Base-by-base conservation (phyloP, 2,888 invertebrate species). In the Pandemis corylana region DNA sequence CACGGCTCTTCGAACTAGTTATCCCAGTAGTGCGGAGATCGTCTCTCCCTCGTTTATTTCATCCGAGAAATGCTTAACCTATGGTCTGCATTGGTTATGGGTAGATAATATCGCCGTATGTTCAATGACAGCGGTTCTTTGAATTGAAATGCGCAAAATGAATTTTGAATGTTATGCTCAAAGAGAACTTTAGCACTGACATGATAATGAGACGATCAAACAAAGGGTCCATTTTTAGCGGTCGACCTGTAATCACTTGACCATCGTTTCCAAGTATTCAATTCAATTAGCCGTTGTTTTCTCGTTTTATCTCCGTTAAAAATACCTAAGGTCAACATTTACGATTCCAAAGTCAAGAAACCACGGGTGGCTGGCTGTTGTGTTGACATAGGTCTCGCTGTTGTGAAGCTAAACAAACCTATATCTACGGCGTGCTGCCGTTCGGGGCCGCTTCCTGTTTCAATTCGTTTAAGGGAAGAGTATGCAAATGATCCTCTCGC, bases 271-370 rank as follows among this genome's bases (percentile, higher is more conserved):
- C 81, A 81, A 81, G 84, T 84, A 88, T 84, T 84, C 80, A 82
- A 85, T 85, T 86, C 84, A 90, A 89, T 88, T 87, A 90, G 80
- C 79, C 83, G 86, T 90, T 90, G 89, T 91, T 88, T 87, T 82
- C 83, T 79, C 79, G 82, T 79, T 85, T 90, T 89, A 91, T 92
- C 90, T 87, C 82, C 75, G 78, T 79, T 82, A 78, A 84, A 85
- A 86, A 85, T 84, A 88, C 90, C 91, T 90, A 90, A 88, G 82
- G 84, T 91, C 89, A 93, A 92, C 92, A 92, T 93, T 92, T 90
- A 85, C 83, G 78, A 81, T 83, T 83, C 80, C 83, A 83, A 82
- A 83, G 85, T 84, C 81, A 83, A 87, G 83, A 81, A 85, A 83
- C 84, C 84, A 65, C 80, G 78, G 80, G 80, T 82, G 81, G 78